These are phyloP conservation scores for Dolomedes plantarius DNA, from an alignment of 2,888 invertebrate genomes.

Conservation along the genomic window DNA sequence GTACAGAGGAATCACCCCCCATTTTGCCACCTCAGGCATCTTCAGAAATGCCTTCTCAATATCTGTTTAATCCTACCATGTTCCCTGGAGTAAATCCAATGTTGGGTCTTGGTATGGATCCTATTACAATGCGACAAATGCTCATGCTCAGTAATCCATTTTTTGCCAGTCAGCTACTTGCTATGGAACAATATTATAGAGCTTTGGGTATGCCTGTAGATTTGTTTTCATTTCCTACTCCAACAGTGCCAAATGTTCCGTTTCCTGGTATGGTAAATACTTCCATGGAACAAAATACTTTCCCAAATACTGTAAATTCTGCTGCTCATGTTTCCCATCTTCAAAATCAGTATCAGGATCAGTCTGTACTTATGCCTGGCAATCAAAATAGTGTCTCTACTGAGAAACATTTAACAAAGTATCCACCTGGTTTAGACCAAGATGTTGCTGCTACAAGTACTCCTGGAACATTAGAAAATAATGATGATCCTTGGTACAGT, in stretches of 20 bases:
- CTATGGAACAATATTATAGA: slow-evolving; percentile 39
- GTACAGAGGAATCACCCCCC: neutral
- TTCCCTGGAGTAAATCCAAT: neutral
- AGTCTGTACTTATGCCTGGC: neutral
- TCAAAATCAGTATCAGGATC: neutral
- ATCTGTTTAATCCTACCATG: neutral
- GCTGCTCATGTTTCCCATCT: neutral
- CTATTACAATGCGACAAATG: slow-evolving; percentile 34
- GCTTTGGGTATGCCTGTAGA: slow-evolving; percentile 13
- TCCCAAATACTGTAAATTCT: neutral
- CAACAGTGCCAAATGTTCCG: neutral
- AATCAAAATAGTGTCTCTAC: neutral
- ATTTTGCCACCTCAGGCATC: neutral
- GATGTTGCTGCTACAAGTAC: neutral
- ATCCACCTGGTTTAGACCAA: neutral
- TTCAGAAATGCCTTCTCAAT: neutral
- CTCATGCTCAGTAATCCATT: slow-evolving; percentile 40
- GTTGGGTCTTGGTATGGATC: neutral
- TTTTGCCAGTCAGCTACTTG: slow-evolving; percentile 23
- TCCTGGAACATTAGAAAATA: no score
- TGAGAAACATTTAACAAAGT: neutral
- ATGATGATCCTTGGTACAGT: slow-evolving; percentile 15
- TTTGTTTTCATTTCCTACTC: neutral
- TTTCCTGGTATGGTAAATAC: neutral
- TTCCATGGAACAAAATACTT: neutral